Evolutionary conservation across 2,113 vertebrate genomes (phyloP).

Genomic region (Otocyon megalotis): DNA sequence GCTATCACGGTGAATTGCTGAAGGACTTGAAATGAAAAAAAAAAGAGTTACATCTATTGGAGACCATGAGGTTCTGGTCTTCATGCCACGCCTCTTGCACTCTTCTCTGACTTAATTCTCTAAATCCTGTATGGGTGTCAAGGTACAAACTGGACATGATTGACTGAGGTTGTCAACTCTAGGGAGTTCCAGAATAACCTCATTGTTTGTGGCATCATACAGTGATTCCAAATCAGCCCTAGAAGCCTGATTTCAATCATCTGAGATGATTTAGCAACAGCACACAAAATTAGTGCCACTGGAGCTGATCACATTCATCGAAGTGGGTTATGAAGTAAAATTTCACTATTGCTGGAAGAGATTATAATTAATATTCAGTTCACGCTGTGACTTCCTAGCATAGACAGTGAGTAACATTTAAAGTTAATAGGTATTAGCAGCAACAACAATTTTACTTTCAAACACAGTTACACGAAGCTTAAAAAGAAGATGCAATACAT

Average conservation of each 20-base stretch:
- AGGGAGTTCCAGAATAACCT: neutral
- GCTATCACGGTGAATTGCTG: neutral
- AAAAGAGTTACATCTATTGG: neutral
- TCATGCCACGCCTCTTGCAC: neutral
- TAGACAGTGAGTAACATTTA: constrained; percentile 61
- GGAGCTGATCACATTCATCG: constrained; percentile 35
- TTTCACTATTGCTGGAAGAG: constrained; percentile 30
- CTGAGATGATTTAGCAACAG: constrained; percentile 51
- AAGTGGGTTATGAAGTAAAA: constrained; percentile 45
- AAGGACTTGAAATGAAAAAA: constrained; percentile 1
- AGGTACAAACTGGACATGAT: neutral
- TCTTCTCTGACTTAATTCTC: neutral
- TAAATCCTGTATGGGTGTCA: neutral
- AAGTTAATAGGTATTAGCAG: constrained; percentile 66
- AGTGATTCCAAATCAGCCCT: neutral
- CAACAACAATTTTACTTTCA: constrained; percentile 71
- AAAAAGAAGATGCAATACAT: constrained; percentile 63
- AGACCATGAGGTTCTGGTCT: neutral
- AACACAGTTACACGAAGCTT: constrained; percentile 54
- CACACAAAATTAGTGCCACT: neutral
- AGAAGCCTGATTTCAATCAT: neutral
- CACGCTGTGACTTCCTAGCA: constrained; percentile 52
- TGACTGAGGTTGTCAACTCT: neutral
- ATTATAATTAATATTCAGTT: constrained; percentile 67
- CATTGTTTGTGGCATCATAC: neutral